Evolutionary conservation across 1,140 invertebrate species (phyloP), one percentile per base, ranked within the genome.

Genomic region (Gonatopus flavifemur): DNA sequence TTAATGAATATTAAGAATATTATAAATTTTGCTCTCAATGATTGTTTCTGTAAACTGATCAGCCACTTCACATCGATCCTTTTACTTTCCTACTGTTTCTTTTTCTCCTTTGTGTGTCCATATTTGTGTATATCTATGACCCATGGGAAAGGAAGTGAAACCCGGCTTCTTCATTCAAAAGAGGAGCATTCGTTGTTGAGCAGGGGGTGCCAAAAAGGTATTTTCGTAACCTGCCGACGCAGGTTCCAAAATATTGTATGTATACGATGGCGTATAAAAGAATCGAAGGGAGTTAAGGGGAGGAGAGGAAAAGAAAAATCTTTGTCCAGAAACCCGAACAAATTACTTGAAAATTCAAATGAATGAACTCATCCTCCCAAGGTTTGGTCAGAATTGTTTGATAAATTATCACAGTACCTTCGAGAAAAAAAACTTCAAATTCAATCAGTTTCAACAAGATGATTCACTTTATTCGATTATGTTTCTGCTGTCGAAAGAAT

Each of bases 401-500:
- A 67, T 66, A 70, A 71, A 70, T 71, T 71, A 68, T 72, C 62
- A 61, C 59, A 57, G 58, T 60, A 28, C 25, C n/a, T 7, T 28
- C 25, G 25, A 28, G 25, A n/a, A n/a, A n/a, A n/a, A n/a, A n/a
- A n/a, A n/a, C n/a, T n/a, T n/a, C n/a, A n/a, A n/a, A n/a, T n/a
- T n/a, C n/a, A n/a, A n/a, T n/a, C n/a, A n/a, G n/a, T n/a, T n/a
- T n/a, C n/a, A n/a, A n/a, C n/a, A n/a, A n/a, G n/a, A n/a, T n/a
- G n/a, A n/a, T n/a, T n/a, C n/a, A n/a, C n/a, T n/a, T n/a, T n/a
- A n/a, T n/a, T n/a, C n/a, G n/a, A n/a, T n/a, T n/a, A n/a, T n/a
- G n/a, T n/a, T n/a, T n/a, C n/a, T n/a, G n/a, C n/a, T n/a, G n/a
- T n/a, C n/a, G n/a, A n/a, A n/a, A n/a, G n/a, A n/a, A n/a, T n/a